A percentile compares a stretch with the other conserved stretches of the same genome.
Evolutionary conservation across 1,140 invertebrate genomes (phyloP).

Genomic region (Eciton burchellii): DNA sequence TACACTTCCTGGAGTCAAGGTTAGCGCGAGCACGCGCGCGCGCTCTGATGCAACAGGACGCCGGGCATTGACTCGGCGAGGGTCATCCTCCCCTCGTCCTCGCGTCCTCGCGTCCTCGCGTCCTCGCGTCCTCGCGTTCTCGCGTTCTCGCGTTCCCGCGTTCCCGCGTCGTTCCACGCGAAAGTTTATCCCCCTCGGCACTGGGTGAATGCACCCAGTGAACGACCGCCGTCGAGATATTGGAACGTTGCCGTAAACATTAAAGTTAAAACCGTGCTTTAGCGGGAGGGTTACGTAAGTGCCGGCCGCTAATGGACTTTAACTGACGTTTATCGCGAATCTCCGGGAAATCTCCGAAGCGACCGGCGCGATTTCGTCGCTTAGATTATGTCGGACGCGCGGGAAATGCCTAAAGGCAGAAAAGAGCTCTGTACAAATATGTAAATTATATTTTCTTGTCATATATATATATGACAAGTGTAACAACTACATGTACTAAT

Average conservation of each 20-base stretch:
- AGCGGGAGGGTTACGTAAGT: constrained; percentile 1
- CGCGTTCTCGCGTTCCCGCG: constrained; percentile 44
- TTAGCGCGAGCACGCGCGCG: constrained; percentile 59
- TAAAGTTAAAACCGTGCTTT: background rate
- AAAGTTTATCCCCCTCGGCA: constrained; percentile 11
- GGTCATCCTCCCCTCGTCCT: constrained; percentile 49
- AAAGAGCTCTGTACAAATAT: too few species aligned
- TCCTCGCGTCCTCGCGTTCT: constrained; percentile 42
- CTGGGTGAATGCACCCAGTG: constrained; percentile 42
- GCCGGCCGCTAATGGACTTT: background rate
- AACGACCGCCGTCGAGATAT: constrained; percentile 20
- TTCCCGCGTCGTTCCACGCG: constrained; percentile 33
- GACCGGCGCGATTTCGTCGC: background rate
- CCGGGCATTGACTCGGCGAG: constrained; percentile 78
- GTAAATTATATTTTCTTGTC: too few species aligned
- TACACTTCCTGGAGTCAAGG: constrained; percentile 82
- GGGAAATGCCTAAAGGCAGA: background rate
- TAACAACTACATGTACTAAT: constrained; percentile 11
- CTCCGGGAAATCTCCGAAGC: background rate
- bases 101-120: constrained; percentile 46
- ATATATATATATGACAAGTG: background rate
- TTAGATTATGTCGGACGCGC: background rate
- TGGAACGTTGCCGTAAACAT: background rate
- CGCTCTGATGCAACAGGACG: constrained; percentile 83
- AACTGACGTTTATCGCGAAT: background rate